Base-by-base conservation (phyloP, 1,140 invertebrate species). In the Lepidurus packardi region DNA sequence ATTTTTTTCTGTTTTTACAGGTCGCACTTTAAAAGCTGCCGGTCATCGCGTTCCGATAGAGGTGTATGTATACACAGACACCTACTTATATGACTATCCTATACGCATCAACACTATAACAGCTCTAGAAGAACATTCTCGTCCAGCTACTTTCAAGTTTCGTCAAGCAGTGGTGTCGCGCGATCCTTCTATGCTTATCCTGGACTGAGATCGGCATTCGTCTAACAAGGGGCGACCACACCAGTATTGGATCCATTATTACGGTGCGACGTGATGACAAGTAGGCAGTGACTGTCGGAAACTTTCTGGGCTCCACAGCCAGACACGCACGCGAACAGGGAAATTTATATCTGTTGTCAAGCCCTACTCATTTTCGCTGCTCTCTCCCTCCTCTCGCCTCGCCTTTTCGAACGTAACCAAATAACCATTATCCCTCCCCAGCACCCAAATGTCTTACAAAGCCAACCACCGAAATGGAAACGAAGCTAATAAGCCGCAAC, bases 311-410 rank as follows among this genome's bases (percentile, higher is more conserved):
- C 53, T 21, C 21, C 8, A n/a, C n/a, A 65, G 21, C 53, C 53
- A 65, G 21, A 65, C 53, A 65, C 53, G 53, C 53, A 65, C 53
- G 53, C 53, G 53, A 65, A 13, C 53, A 9, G 13, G 53, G 53
- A 65, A 65, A 65, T 65, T 65, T 65, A 65, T 65, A 65, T 65
- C 53, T n/a, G 16, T 65, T 65, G 53, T 65, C 53, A 65, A 65
- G 21, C 53, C 53, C 16, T 65, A 65, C 53, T 65, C 53, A 65
- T 65, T 65, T 65, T 65, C 53, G 53, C 53, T 65, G 21, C 16
- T 21, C 53, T 7, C 8, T 13, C 47, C 8, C 53, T 3, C 6
- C 21, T n/a, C 13, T 21, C 53, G 16, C 53, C 53, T 21, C 21
- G 7, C 53, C 16, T 65, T 65, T 65, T 65, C n/a, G 16, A 65